Conservation (phyloP, 2,888 invertebrate genomes). For the Himalopsyche japonica region DNA sequence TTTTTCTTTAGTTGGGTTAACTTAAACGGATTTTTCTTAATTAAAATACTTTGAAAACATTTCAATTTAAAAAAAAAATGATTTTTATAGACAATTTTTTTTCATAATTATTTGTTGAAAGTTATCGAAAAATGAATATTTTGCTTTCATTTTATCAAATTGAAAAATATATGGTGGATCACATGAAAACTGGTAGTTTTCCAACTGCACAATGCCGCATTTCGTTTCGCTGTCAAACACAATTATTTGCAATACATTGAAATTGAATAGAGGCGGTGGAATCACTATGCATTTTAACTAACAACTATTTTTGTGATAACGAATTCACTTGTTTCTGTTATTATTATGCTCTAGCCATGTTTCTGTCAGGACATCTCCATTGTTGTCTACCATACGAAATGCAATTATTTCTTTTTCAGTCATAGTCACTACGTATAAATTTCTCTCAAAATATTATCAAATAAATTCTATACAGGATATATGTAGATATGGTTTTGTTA, state of each 20-base stretch:
- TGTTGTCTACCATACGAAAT: not conserved
- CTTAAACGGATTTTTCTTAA: no score
- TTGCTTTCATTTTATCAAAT: not conserved
- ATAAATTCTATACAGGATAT: no score
- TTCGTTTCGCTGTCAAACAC: constrained; percentile 14
- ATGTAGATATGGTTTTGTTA: no score
- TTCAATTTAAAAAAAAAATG: no score
- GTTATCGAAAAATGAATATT: not conserved
- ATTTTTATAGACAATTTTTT: no score
- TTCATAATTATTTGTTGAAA: no score
- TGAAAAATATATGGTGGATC: not conserved
- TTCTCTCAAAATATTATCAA: not conserved
- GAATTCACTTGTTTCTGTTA: not conserved
- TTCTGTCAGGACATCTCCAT: not conserved
- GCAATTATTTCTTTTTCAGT: not conserved
- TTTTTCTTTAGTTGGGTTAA: no score
- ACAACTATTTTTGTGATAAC: constrained; percentile 2
- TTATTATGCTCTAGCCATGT: not conserved
- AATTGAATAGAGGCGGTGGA: constrained; percentile 20
- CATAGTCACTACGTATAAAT: not conserved
- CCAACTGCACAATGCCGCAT: not conserved
- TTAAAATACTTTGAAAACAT: no score
- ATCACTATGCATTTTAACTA: not conserved
- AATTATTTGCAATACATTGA: constrained; percentile 21
- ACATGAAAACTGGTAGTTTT: not conserved